A percentile compares a stretch with the other conserved stretches of the same genome.
phyloP scores from a whole-genome alignment of 2,888 invertebrate genomes.

The Drosophila colorata region DNA sequence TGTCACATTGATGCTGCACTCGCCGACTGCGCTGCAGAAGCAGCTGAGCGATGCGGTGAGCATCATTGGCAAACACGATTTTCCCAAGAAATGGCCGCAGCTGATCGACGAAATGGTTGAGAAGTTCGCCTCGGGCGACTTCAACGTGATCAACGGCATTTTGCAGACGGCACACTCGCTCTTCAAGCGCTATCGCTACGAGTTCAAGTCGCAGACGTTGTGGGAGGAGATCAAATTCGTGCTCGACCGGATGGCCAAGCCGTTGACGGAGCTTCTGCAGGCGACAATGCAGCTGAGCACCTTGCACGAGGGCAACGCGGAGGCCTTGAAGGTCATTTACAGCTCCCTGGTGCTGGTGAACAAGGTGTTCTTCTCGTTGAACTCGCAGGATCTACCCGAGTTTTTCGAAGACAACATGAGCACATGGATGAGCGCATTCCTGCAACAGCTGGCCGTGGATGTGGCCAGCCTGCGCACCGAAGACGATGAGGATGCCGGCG shows the following conservation, averaged over 20 bases:
- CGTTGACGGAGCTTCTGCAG: constrained; percentile 96
- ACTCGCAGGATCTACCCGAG: constrained; percentile 99
- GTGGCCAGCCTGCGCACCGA: constrained; percentile 91
- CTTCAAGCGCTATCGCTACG: constrained; percentile 97
- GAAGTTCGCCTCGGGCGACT: constrained; percentile 95
- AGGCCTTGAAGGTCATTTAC: constrained; percentile 94
- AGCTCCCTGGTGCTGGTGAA: constrained; percentile 94
- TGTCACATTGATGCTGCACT: constrained; percentile 96
- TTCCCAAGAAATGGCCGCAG: constrained; percentile 98
- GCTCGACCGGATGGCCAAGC: constrained; percentile 95
- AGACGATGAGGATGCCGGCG: constrained; percentile 94
- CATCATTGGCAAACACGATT: constrained; percentile 98
- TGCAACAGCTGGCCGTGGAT: constrained; percentile 91
- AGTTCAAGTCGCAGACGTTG: constrained; percentile 96
- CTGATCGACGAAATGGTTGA: constrained; percentile 97
- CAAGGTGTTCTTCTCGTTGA: constrained; percentile 98
- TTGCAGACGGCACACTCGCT: constrained; percentile 98
- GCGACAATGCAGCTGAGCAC: constrained; percentile 93
- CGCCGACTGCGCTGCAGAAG: constrained; percentile 95
- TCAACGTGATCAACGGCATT: constrained; percentile 97
- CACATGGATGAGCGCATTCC: constrained; percentile 97
- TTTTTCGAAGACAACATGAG: constrained; percentile 99
- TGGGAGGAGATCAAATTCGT: constrained; percentile 99
- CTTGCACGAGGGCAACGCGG: constrained; percentile 91
- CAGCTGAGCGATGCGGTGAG: constrained; percentile 98